Evolutionary conservation across 1,140 invertebrate species (phyloP), one percentile per base, ranked within the genome.

Genomic region (Phthorimaea operculella): DNA sequence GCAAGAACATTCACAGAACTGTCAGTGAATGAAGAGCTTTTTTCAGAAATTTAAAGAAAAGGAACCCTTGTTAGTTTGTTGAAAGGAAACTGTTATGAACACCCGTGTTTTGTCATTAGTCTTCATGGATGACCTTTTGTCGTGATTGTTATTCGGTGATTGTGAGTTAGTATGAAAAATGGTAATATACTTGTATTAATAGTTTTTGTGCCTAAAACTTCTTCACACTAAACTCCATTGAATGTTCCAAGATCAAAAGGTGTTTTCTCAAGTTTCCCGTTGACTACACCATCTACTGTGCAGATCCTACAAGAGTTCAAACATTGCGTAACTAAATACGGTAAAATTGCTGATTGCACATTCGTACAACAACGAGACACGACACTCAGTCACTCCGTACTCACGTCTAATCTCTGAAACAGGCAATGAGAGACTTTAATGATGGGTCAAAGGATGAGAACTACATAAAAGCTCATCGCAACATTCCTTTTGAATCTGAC

Each of bases 361-460:
- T 15, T 5, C 42, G 18, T 21, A 48, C 12, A 70, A 72, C 70
- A 73, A 74, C 58, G 67, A 74, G 66, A 72, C 64, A 74, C 71
- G 66, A 82, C 76, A 69, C 76, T 66, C 79, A 80, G 76, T 73
- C 76, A 60, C 68, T 70, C 71, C 70, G 69, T 84, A 84, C 81
- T 84, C 76, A 84, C 81, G 79, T 84, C 81, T 76, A 84, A 70
- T 84, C 74, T 83, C 81, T 84, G 81, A 84, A 84, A 84, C 75
- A 84, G 78, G 75, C 69, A 84, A 84, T 68, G 63, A 62, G 11
- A 68, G 64, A 63, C 55, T 74, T 73, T 76, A 72, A 68, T 74
- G 61, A 77, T 72, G 66, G 68, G 62, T 14, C 48, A 56, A 18
- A 15, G 17, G 0, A 53, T 14, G 44, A n/a, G n/a, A n/a, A n/a